Evolutionary conservation across 1,140 invertebrate species (phyloP).

Genomic region (Dendrolimus punctatus): DNA sequence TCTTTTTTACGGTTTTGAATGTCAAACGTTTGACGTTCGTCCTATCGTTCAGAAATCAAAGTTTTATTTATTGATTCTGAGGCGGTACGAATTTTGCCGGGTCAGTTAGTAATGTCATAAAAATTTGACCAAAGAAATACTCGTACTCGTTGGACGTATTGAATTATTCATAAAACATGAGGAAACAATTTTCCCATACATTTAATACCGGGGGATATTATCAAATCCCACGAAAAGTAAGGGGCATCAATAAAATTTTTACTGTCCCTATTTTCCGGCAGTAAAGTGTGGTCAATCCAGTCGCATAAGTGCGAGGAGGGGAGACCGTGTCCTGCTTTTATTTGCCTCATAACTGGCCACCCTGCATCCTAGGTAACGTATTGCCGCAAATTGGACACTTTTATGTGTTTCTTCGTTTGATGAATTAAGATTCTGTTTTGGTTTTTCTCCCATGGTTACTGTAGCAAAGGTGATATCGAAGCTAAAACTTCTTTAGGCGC

Average conservation of each 20-base stretch:
- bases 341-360: conserved; percentile 23
- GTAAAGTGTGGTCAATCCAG: conserved; percentile 34
- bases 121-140: too few species aligned
- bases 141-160: background rate
- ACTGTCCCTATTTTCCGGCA: conserved; percentile 26
- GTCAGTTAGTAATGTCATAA: too few species aligned
- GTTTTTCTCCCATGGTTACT: too few species aligned
- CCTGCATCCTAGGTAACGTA: conserved; percentile 12
- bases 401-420: too few species aligned
- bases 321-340: conserved; percentile 17
- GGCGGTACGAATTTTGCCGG: too few species aligned
- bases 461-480: too few species aligned
- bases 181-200: conserved; percentile 13
- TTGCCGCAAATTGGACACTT: conserved; percentile 13
- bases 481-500: too few species aligned
- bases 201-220: conserved; percentile 11
- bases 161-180: conserved; percentile 13
- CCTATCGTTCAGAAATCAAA: too few species aligned
- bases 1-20: too few species aligned
- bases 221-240: conserved; percentile 11
- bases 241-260: conserved; percentile 25
- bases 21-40: too few species aligned
- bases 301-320: conserved; percentile 12
- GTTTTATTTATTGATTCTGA: too few species aligned
- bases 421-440: too few species aligned